Conservation (phyloP, 2,797 vertebrate genomes). For the Amblyopsis hoosieri region DNA sequence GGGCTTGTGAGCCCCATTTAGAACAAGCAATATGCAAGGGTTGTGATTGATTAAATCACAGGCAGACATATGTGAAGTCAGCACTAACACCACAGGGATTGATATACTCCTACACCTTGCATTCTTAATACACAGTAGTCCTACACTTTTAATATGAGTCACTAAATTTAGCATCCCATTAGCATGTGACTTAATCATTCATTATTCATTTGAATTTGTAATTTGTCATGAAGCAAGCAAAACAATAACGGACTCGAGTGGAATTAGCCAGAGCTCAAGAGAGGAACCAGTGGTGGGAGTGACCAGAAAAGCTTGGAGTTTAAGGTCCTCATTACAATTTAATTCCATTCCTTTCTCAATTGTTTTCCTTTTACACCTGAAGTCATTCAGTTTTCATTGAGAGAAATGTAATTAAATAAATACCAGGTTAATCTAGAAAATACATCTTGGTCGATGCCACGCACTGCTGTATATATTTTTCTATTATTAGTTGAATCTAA, state of each 20-base stretch:
- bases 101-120: slow-evolving; percentile 49
- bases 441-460: slow-evolving; percentile 21
- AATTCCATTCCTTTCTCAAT: slow-evolving; percentile 22
- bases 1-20: slow-evolving; percentile 38
- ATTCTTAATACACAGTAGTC: slow-evolving; percentile 42
- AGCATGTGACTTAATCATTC: slow-evolving; percentile 45
- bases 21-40: slow-evolving; percentile 46
- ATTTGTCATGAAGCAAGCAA: slow-evolving; percentile 48
- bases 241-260: slow-evolving; percentile 36
- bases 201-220: slow-evolving; percentile 40
- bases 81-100: slow-evolving; percentile 51
- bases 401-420: slow-evolving; percentile 46
- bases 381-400: slow-evolving; percentile 43
- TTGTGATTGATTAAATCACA: slow-evolving; percentile 64
- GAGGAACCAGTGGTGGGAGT: slow-evolving; percentile 5
- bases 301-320: slow-evolving; percentile 9
- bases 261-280: slow-evolving; percentile 40
- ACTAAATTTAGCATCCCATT: slow-evolving; percentile 62
- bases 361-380: slow-evolving; percentile 22
- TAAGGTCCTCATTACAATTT: slow-evolving; percentile 34
- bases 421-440: slow-evolving; percentile 55
- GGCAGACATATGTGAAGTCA: slow-evolving; percentile 69
- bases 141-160: slow-evolving; percentile 19
- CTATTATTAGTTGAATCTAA: slow-evolving; percentile 44
- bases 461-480: slow-evolving; percentile 18